Evolutionary conservation across 2,888 invertebrate genomes (phyloP).

Genomic region (Suillia variegata): DNA sequence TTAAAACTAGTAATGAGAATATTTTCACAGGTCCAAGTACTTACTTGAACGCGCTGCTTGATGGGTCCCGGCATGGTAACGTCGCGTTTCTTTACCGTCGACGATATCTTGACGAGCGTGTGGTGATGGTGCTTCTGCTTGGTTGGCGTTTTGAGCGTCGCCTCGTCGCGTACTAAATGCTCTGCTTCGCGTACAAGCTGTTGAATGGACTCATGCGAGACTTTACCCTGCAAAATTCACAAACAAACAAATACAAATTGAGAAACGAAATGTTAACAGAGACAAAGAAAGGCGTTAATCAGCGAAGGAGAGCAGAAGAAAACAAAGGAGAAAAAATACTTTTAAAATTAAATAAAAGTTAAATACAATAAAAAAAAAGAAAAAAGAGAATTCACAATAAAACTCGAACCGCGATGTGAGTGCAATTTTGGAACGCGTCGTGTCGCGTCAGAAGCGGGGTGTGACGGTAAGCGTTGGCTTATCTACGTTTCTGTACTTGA

Average conservation of each 20-base stretch:
- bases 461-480: too few species aligned
- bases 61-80: slow-evolving; percentile 57
- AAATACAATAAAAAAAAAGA: slow-evolving; percentile 15
- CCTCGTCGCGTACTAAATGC: slow-evolving; percentile 71
- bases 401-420: slow-evolving; percentile 9
- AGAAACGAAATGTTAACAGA: slow-evolving; percentile 10
- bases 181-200: slow-evolving; percentile 81
- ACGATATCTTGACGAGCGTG: slow-evolving; percentile 55
- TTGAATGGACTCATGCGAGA: slow-evolving; percentile 70
- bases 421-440: too few species aligned
- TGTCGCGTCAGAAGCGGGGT: too few species aligned
- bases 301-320: slow-evolving; percentile 19
- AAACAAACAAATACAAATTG: neutral
- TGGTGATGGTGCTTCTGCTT: slow-evolving; percentile 58
- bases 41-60: slow-evolving; percentile 60
- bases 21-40: slow-evolving; percentile 4
- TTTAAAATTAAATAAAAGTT: too few species aligned
- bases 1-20: neutral
- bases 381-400: slow-evolving; percentile 10
- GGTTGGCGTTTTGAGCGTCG: slow-evolving; percentile 58
- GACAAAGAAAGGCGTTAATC: slow-evolving; percentile 3
- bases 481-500: too few species aligned
- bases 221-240: slow-evolving; percentile 46
- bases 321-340: too few species aligned
- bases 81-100: slow-evolving; percentile 60